These are phyloP conservation scores for Setipinna tenuifilis DNA, from an alignment of 2,797 vertebrate genomes.

Conservation along the genomic window DNA sequence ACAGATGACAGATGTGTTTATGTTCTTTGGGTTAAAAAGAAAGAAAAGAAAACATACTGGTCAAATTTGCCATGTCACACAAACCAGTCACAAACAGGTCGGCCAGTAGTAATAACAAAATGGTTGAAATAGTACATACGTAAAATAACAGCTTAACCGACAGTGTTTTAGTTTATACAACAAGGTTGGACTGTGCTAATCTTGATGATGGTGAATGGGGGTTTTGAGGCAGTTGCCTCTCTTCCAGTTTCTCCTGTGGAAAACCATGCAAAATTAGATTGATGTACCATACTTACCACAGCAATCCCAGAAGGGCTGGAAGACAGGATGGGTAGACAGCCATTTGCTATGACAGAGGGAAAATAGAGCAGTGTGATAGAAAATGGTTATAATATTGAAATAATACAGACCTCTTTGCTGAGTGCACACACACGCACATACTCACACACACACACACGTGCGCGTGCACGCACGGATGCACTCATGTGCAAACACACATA, in stretches of 20 bases:
- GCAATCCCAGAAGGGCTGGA: conserved; percentile 5
- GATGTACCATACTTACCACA: conserved; percentile 24
- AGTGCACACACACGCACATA: background rate
- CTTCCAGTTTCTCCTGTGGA: conserved; percentile 18
- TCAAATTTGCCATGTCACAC: background rate
- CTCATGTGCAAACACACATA: no score
- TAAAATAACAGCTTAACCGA: background rate
- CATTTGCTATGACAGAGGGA: conserved; percentile 32
- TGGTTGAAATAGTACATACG: background rate
- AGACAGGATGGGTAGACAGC: conserved; percentile 6
- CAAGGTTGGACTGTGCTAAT: background rate
- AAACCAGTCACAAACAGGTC: background rate
- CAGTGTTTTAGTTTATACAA: conserved; percentile 15
- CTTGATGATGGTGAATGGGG: background rate
- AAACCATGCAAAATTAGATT: conserved; percentile 18
- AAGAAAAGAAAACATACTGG: background rate
- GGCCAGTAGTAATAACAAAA: background rate
- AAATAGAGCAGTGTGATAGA: conserved; percentile 38
- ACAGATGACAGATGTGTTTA: background rate
- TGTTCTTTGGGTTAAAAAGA: background rate
- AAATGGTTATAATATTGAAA: conserved; percentile 17
- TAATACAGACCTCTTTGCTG: conserved; percentile 13
- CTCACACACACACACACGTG: background rate
- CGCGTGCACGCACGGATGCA: no score
- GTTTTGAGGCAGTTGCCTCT: conserved; percentile 8